Base-by-base conservation (phyloP, 2,113 vertebrate genomes). In the Mormyrus lacerda region DNA sequence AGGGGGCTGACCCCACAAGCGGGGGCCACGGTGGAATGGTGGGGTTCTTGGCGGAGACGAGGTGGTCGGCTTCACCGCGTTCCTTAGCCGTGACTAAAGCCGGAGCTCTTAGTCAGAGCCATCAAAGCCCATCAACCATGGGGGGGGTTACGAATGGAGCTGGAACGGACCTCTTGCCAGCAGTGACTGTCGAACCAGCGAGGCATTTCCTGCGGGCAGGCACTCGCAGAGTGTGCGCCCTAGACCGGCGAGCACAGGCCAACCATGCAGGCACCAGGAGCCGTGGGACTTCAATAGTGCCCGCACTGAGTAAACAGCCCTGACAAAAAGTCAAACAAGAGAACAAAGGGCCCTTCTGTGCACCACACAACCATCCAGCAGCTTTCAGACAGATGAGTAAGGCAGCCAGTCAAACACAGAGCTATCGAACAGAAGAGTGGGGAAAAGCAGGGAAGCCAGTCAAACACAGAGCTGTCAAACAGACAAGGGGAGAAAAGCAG, bases 331-430 rank as follows among this genome's bases (percentile, higher is more conserved):
- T 58, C 42, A 85, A 82, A 90, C 76, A 83, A 31, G n/a, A 58
- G 69, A 87, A 87, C 85, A 90, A 85, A 90, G 45, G 39, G 17
- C 51, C 27, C 21, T 89, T 89, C 88, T 89, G 76, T 89, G 51
- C 21, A 10, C 88, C 51, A 17, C 53, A 11, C 19, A 47, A n/a
- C 51, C 51, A 86, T 61, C 88, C 83, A 19, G 24, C 89, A 42
- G 31, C 58, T 76, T 50, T 88, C 85, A 82, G 31, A 88, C 17
- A 90, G 84, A 24, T 45, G 65, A 47, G n/a, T 27, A 19, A 47
- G 88, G 9, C 50, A 79, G 50, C 42, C 39, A 90, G 86, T 24
- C 11, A 10, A 55, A 48, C 31, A 44, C 85, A 90, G 47, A 87
- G 44, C 48, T 53, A 11, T 39, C 15, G 69, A 31, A 87, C 61